These are phyloP conservation scores for Bombus turneri DNA, from an alignment of 1,140 invertebrate genomes.

Conservation along the genomic window DNA sequence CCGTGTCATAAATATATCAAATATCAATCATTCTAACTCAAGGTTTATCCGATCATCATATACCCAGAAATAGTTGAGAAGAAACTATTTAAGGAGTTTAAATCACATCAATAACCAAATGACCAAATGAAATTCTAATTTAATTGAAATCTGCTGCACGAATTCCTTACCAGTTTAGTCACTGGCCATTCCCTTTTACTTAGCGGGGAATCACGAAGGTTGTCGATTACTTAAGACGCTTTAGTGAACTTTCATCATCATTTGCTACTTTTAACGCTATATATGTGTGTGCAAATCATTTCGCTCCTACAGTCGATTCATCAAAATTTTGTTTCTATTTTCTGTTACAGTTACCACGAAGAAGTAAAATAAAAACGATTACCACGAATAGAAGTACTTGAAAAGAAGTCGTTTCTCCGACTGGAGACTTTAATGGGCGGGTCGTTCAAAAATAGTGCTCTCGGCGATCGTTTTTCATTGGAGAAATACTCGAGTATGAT, in stretches of 20 bases:
- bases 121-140: background rate
- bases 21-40: conserved; percentile 5
- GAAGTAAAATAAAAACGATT: conserved; percentile 30
- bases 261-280: background rate
- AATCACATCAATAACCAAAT: conserved; percentile 1
- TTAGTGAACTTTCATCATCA: conserved; percentile 17
- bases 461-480: background rate
- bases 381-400: too few species aligned
- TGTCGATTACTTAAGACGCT: conserved; percentile 12
- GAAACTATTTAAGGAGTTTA: conserved; percentile 11
- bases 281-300: background rate
- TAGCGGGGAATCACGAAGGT: background rate
- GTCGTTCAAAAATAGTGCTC: background rate
- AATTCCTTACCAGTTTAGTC: conserved; percentile 22
- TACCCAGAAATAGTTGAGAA: background rate
- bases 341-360: conserved; percentile 39
- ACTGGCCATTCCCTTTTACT: conserved; percentile 1
- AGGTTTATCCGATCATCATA: background rate
- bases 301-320: too few species aligned
- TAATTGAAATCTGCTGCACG: conserved; percentile 6
- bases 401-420: background rate
- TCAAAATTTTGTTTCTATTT: background rate
- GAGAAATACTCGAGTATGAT: background rate
- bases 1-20: background rate
- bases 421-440: background rate